Evolutionary conservation across 2,888 invertebrate species (phyloP), one percentile per base, ranked within the genome.

Genomic region (Argynnis bischoffii): DNA sequence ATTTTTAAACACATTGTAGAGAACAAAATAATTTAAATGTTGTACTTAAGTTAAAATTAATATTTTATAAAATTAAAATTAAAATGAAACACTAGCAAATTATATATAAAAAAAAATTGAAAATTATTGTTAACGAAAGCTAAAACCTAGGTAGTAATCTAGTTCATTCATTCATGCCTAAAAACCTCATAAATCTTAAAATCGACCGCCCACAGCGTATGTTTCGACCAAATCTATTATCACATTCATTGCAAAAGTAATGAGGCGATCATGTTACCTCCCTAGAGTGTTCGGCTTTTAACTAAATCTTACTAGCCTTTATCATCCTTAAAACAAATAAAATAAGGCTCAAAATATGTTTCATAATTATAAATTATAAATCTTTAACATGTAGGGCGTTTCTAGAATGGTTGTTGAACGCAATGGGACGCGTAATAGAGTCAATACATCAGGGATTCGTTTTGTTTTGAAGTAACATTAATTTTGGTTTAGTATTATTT

Each of bases 181-280:
- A 57, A 47, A 31, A 21, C 16, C n/a, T n/a, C 48, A 59, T 59
- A 48, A 47, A 48, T 59, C 47, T 48, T 48, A 54, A 35, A 41
- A 54, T 41, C 14, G 15, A 16, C 18, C 63, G 60, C 69, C 14
- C 5, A 35, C 8, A 21, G 55, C 60, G 51, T 56, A 60, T 64
- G 18, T 18, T 50, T 47, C 21, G 11, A 60, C 59, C 64, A 56
- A 60, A 61, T 50, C 55, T 64, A 61, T 41, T 41, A 41, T 64
- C 61, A 16, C 63, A 64, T 54, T 68, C 71, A 65, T 66, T 67
- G 67, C 51, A 41, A 57, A 26, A 66, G 68, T 70, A 70, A 72
- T 70, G 70, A 68, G 50, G 31, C 56, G 72, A 55, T 72, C 67
- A 51, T 57, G 66, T 72, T 68, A 70, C 72, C n/a, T 61, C 72